Conservation (phyloP, 1,140 invertebrate genomes). For the Amphibalanus amphitrite region DNA sequence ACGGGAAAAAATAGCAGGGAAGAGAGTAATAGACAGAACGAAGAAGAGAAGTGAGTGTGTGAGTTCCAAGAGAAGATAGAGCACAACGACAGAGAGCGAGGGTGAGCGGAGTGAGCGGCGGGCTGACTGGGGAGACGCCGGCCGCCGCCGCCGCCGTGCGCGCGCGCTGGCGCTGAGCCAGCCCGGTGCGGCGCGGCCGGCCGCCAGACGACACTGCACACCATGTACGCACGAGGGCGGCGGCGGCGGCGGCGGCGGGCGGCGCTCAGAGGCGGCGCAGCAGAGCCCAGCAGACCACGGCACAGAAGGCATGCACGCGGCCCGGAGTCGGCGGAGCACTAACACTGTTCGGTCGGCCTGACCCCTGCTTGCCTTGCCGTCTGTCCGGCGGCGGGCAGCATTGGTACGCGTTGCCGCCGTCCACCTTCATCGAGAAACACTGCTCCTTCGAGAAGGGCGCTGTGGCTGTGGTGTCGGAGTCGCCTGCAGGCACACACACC, state of each 20-base stretch:
- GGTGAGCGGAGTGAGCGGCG: neutral
- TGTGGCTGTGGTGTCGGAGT: neutral
- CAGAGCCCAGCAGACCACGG: neutral
- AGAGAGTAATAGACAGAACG: no score
- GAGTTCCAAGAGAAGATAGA: no score
- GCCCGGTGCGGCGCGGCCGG: no score
- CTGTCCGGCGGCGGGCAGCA: neutral
- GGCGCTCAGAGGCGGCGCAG: neutral
- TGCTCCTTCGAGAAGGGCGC: neutral
- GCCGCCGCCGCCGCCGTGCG: no score
- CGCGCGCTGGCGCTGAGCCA: no score
- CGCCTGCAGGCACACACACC: neutral
- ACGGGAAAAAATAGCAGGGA: no score
- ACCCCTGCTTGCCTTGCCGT: neutral
- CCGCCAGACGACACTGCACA: neutral
- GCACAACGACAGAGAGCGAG: neutral
- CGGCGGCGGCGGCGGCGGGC: no score
- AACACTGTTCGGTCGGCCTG: neutral
- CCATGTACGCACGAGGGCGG: neutral
- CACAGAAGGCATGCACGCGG: neutral
- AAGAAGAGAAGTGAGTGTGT: no score
- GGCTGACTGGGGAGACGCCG: no score
- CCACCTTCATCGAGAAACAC: slow-evolving; percentile 3
- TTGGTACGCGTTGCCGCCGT: neutral
- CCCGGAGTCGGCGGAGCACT: neutral